Base-by-base conservation (phyloP, 2,113 vertebrate species). In the Arothron firmamentum region DNA sequence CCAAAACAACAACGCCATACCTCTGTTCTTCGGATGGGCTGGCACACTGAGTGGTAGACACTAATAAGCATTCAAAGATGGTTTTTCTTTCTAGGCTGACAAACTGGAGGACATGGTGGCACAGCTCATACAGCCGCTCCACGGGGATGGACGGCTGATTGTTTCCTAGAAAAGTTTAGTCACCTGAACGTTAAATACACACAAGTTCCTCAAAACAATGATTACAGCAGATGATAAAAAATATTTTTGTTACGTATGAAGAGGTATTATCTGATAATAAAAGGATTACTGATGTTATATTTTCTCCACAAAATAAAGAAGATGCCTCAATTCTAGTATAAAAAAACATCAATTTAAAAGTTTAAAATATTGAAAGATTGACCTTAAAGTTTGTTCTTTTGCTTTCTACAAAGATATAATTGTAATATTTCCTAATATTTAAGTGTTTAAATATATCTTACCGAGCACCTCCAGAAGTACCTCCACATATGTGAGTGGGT, bases 381-480 rank as follows among this genome's bases (percentile, higher is more conserved):
- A 2, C 2, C 21, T 23, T 23, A 23, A 23, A 23, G 21, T 23
- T 23, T 23, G 21, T 23, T 23, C 21, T 23, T 23, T 23, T 23
- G 3, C 21, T 23, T 23, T 23, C 21, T 23, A 2, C 21, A 31
- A 7, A 9, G 28, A 5, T 31, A 31, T 6, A 31, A 31, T 6
- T 6, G 6, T 7, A 31, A 31, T 9, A 7, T 31, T 31, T 54
- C 4, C 1, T 25, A 5, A 46, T 6, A 17, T 3, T n/a, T 16
- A 12, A 45, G 23, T 41, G 8, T 47, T 4, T 23, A 18, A 31
- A 15, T 31, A 15, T 21, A 14, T 69, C 86, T 88, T 86, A 99
- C 97, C 93, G 67, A 98, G 91, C 60, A 98, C 94, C 73, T 97
- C 97, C 51, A 99, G 85, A 1, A 99, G 92, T 63, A 91, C 87